phyloP scores from a whole-genome alignment of 2,113 vertebrate genomes.

The Condylura cristata region DNA sequence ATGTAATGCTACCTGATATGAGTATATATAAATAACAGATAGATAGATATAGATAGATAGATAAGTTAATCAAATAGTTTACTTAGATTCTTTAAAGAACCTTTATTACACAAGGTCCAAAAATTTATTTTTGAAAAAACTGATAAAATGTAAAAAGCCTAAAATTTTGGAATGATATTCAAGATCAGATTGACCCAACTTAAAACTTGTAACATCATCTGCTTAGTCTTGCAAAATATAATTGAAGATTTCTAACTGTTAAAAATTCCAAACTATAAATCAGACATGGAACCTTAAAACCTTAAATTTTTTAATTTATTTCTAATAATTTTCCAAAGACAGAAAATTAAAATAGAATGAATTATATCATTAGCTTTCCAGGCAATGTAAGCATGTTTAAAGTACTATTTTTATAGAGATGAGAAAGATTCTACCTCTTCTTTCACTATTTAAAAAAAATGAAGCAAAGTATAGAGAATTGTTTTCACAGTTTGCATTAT shows the following conservation, averaged over 20 bases:
- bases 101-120: neutral
- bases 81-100: neutral
- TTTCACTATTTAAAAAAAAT: neutral
- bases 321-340: neutral
- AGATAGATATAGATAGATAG: neutral
- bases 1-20: neutral
- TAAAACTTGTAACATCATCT: neutral
- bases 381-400: neutral
- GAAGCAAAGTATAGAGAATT: neutral
- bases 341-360: neutral
- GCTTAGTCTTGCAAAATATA: neutral
- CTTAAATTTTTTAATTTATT: neutral
- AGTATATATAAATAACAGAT: neutral
- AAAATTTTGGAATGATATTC: neutral
- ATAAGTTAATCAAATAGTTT: no score
- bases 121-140: neutral
- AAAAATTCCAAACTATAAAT: neutral
- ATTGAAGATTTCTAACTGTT: neutral
- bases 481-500: slow-evolving; percentile 38
- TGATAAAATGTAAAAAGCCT: neutral
- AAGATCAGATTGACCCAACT: neutral
- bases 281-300: neutral
- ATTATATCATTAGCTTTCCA: neutral
- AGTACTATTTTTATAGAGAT: neutral
- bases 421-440: neutral